Evolutionary conservation across 2,888 invertebrate species (phyloP), one percentile per base, ranked within the genome.

Genomic region (Operophtera brumata): DNA sequence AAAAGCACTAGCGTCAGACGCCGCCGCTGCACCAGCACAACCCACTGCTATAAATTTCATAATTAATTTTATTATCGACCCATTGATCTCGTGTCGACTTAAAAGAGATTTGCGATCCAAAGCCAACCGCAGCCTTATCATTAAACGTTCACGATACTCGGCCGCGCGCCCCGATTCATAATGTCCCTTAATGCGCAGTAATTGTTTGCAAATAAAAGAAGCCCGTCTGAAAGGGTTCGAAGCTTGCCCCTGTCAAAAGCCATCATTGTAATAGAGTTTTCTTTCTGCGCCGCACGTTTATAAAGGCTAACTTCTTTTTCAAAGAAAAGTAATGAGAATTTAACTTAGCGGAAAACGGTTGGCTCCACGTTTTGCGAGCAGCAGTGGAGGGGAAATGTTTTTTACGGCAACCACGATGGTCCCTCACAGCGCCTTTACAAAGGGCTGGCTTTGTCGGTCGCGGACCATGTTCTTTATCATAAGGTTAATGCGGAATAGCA

Each of bases 291-390:
- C 69, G 72, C 75, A 71, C 71, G 77, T 75, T 82, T 82, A 82
- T 83, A 83, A 84, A 84, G 80, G 84, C 80, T 82, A 86, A 86
- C 84, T 85, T 80, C 71, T 78, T 82, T 80, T 82, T 79, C 83
- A 79, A 75, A 84, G 82, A 79, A 84, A 87, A 81, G 85, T 87
- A 88, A 88, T 87, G 86, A 86, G 87, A 86, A 84, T 83, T 80
- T 83, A 86, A 88, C 87, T 84, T 76, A 76, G 86, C 83, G 85
- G 83, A 86, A 89, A 86, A 83, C 77, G 80, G 80, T 80, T 70
- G 67, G 73, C 73, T 72, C 71, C 65, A 64, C 73, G 70, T 73
- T 78, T 73, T 65, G 73, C 74, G 73, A 78, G 75, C 77, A 69
- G 72, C 71, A 73, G 74, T 71, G 81, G 73, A 52, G 44, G 48